Conservation (phyloP, 2,113 vertebrate genomes). For the Bungarus multicinctus region DNA sequence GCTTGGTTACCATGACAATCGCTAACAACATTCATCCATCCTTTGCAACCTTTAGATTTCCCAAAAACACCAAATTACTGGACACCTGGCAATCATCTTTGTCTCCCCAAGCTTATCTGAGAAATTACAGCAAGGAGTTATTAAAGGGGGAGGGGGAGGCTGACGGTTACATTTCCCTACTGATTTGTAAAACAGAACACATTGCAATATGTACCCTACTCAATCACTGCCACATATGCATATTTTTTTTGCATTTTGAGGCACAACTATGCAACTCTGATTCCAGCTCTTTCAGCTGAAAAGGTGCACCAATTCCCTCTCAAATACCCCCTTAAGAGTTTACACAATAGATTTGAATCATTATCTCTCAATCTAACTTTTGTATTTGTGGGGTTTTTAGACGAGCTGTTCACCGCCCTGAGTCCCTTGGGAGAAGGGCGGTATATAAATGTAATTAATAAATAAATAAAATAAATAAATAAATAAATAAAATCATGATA, state of each 20-base stretch:
- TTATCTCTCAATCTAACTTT: background rate
- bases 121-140: constrained; percentile 63
- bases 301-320: background rate
- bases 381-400: too few species aligned
- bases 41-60: constrained; percentile 62
- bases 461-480: too few species aligned
- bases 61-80: constrained; percentile 52
- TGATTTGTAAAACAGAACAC: constrained; percentile 1
- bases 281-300: background rate
- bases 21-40: constrained; percentile 65
- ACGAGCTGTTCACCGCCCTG: too few species aligned
- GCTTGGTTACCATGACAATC: constrained; percentile 68
- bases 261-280: background rate
- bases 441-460: too few species aligned
- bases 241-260: background rate
- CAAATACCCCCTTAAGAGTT: background rate
- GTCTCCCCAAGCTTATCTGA: constrained; percentile 42
- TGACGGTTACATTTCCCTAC: constrained; percentile 26
- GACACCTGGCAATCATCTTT: constrained; percentile 31
- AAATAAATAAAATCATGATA: too few species aligned
- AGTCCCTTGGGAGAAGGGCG: too few species aligned
- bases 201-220: background rate
- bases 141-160: constrained; percentile 35
- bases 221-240: background rate
- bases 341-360: background rate